A percentile compares a stretch with the other conserved stretches of the same genome.
phyloP scores from a whole-genome alignment of 2,888 invertebrate genomes.

The Gari tellinella region DNA sequence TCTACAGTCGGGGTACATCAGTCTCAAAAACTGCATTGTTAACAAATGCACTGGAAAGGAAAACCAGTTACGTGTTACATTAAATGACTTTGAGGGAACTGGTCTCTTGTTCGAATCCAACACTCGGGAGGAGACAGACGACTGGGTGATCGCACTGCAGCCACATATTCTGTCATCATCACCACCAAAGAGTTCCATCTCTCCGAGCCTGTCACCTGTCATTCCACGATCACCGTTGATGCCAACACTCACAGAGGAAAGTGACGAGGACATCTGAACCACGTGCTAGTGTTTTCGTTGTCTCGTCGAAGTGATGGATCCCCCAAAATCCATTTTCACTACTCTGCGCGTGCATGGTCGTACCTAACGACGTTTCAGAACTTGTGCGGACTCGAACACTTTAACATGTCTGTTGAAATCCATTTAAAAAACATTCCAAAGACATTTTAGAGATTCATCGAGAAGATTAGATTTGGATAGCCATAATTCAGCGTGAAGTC shows the following conservation, averaged over 20 bases:
- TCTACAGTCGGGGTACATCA: constrained; percentile 68
- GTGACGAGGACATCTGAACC: constrained; percentile 41
- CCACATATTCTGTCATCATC: constrained; percentile 58
- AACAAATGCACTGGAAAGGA: constrained; percentile 44
- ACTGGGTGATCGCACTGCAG: constrained; percentile 67
- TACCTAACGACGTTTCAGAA: too few relatives aligned
- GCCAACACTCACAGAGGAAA: constrained; percentile 69
- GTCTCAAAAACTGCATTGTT: constrained; percentile 69
- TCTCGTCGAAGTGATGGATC: too few relatives aligned
- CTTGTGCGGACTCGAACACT: too few relatives aligned
- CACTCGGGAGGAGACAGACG: constrained; percentile 44
- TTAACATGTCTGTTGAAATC: too few relatives aligned
- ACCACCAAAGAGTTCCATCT: constrained; percentile 60
- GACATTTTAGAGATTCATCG: too few relatives aligned
- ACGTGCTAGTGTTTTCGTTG: too few relatives aligned
- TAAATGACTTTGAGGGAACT: constrained; percentile 72
- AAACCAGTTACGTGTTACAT: constrained; percentile 63
- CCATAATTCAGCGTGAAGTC: too few relatives aligned
- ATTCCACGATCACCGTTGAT: constrained; percentile 71
- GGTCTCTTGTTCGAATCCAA: constrained; percentile 65
- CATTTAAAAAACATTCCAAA: too few relatives aligned
- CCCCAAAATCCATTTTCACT: too few relatives aligned
- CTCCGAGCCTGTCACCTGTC: constrained; percentile 66
- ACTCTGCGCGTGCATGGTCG: too few relatives aligned
- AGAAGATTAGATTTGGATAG: too few relatives aligned